Conservation (phyloP, 1,140 invertebrate species). For the Heliothis virescens region DNA sequence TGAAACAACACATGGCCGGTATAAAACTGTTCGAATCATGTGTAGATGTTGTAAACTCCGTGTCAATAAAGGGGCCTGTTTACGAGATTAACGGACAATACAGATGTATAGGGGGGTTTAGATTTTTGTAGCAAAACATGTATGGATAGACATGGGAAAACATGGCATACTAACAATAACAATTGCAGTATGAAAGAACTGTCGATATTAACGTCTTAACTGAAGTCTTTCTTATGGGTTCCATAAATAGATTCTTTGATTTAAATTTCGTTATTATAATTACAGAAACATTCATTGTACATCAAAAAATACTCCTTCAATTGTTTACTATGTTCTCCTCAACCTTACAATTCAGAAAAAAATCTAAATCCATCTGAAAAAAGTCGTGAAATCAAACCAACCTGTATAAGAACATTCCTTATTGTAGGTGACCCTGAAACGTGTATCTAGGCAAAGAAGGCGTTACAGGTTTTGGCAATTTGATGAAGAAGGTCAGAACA, state of each 20-base stretch:
- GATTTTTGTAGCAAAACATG: background rate
- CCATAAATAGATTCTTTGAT: no score
- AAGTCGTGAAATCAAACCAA: no score
- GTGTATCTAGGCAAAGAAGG: conserved; percentile 2
- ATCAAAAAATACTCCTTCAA: background rate
- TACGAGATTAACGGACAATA: conserved; percentile 41
- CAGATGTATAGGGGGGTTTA: conserved; percentile 21
- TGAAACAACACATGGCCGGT: conserved; percentile 53
- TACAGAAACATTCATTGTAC: background rate
- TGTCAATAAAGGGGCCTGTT: conserved; percentile 51
- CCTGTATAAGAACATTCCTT: conserved; percentile 20
- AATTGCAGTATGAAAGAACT: background rate
- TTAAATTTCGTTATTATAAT: background rate
- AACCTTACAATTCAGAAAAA: background rate
- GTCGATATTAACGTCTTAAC: no score
- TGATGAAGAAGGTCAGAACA: conserved; percentile 37
- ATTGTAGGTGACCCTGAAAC: conserved; percentile 18
- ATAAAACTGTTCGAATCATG: conserved; percentile 45
- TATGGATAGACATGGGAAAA: background rate
- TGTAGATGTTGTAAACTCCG: conserved; percentile 40
- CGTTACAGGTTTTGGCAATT: conserved; percentile 8
- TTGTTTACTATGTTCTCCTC: background rate
- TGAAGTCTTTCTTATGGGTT: no score
- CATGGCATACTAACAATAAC: no score
- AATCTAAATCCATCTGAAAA: no score